A percentile compares a stretch with the other conserved stretches of the same genome.
Conservation (phyloP, 2,797 vertebrate species). For the Onychomys torridus region DNA sequence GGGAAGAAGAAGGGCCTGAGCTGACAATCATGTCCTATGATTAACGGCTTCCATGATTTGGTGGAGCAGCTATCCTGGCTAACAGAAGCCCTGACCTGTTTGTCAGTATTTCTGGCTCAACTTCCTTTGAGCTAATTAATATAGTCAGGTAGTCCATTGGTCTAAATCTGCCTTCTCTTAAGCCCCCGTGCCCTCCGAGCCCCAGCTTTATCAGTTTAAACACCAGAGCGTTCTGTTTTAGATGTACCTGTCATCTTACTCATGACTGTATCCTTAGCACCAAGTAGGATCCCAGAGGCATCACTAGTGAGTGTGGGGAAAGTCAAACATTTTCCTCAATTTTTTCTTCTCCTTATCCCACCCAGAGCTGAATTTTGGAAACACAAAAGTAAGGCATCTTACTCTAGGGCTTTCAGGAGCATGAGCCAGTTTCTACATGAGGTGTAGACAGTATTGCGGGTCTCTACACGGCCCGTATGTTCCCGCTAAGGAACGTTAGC, state of each 20-base stretch:
- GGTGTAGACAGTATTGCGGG: neutral
- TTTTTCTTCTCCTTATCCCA: neutral
- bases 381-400: neutral
- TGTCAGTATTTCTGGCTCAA: neutral
- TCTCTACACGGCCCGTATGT: neutral
- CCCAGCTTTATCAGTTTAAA: rapidly evolving
- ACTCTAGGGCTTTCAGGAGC: neutral
- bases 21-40: neutral
- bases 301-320: neutral
- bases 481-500: neutral
- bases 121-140: neutral
- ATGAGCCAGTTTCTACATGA: neutral
- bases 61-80: neutral
- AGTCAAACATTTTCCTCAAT: too few species aligned
- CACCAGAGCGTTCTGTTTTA: neutral
- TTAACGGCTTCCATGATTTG: neutral
- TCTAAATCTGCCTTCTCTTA: neutral
- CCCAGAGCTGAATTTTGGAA: neutral
- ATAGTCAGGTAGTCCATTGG: neutral
- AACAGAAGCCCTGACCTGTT: neutral
- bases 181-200: neutral
- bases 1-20: neutral
- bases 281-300: neutral
- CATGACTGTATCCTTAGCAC: neutral
- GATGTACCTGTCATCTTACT: rapidly evolving